A percentile compares a stretch with the other conserved stretches of the same genome.
These are phyloP conservation scores for Pelecanoides urinatrix DNA, from an alignment of 2,113 vertebrate genomes.

Conservation along the genomic window DNA sequence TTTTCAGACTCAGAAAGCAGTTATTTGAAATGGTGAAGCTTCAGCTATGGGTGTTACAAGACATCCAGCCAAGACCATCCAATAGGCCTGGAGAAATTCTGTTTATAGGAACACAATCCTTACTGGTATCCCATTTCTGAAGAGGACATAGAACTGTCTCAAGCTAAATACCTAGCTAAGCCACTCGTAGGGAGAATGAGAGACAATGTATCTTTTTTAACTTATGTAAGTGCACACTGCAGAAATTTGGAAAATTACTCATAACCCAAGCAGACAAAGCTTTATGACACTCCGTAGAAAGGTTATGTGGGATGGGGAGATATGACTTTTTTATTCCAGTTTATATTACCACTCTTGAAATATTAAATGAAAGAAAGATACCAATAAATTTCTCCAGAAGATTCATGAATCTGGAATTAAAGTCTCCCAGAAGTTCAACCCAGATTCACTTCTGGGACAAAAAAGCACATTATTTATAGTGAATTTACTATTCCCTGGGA, in stretches of 20 bases:
- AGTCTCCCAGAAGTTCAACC: background rate
- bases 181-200: background rate
- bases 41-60: background rate
- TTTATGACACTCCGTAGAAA: background rate
- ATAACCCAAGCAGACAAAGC: background rate
- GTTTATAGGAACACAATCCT: background rate
- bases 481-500: background rate
- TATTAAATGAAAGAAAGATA: background rate
- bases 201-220: background rate
- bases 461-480: background rate
- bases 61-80: background rate
- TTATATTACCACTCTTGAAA: background rate
- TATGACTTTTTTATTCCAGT: background rate
- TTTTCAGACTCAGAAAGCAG: background rate
- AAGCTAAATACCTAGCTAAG: background rate
- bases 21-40: background rate
- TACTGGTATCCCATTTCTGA: background rate
- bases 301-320: background rate
- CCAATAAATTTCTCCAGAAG: background rate
- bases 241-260: background rate
- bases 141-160: background rate
- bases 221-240: rapidly evolving
- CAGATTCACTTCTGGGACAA: background rate
- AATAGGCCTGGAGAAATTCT: background rate
- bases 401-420: background rate